Evolutionary conservation across 2,113 vertebrate species (phyloP).

Genomic region (Ptyas mucosa): DNA sequence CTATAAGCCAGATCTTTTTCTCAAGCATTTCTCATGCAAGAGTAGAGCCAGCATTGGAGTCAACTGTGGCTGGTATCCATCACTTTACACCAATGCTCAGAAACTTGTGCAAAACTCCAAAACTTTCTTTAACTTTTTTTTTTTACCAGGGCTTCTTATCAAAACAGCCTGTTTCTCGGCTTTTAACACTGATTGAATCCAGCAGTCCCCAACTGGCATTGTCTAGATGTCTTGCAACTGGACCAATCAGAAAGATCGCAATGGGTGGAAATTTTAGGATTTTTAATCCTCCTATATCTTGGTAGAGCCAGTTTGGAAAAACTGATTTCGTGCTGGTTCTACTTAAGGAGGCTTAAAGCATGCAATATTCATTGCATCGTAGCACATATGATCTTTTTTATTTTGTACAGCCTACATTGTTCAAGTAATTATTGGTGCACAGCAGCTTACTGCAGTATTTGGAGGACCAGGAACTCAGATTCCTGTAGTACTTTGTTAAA

Average conservation of each 20-base stretch:
- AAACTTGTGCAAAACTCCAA: background rate
- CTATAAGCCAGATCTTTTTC: background rate
- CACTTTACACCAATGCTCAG: background rate
- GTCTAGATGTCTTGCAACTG: background rate
- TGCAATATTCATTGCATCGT: background rate
- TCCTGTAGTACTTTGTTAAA: background rate
- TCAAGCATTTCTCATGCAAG: background rate
- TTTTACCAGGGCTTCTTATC: background rate
- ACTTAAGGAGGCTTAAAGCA: background rate
- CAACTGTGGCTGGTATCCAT: conserved; percentile 3
- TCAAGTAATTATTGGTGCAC: background rate
- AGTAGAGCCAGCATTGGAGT: background rate
- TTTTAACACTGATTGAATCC: background rate
- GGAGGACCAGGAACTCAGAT: background rate
- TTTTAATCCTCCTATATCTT: background rate
- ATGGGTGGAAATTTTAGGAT: background rate
- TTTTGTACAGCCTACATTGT: background rate
- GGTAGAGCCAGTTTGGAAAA: background rate
- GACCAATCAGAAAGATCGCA: background rate
- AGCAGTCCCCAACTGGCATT: background rate
- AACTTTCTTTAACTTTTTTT: background rate
- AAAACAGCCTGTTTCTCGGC: background rate
- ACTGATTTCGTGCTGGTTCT: background rate
- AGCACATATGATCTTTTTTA: background rate
- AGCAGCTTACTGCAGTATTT: background rate